Base-by-base conservation (phyloP, 1,140 invertebrate genomes). In the Procambarus virginalis region DNA sequence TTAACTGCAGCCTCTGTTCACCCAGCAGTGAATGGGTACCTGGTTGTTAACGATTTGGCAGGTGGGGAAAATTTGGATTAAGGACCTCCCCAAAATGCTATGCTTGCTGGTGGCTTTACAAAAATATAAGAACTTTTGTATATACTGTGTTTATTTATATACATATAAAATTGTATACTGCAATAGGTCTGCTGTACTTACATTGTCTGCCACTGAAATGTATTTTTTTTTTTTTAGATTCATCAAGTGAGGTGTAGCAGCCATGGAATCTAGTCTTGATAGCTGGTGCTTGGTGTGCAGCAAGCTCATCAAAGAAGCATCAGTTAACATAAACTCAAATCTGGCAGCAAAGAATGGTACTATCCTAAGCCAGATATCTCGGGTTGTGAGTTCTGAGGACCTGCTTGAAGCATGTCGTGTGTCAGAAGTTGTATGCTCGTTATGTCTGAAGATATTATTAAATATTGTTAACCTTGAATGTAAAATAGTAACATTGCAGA, bases 391-490 rank as follows among this genome's bases (percentile, higher is more conserved):
- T 0, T 3, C 20, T 45, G 80, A 82, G 14, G 58, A 82, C 58
- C 34, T 82, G 22, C 34, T 68, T 9, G 80, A 82, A 34, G 80
- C 80, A 68, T 82, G 80, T 22, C 22, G 14, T 22, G 22, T 22
- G 4, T 68, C 80, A 46, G 80, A 82, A 64, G 34, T 68, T 68
- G 34, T 82, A 17, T 82, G 80, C 9, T 45, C 80, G 46, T 48
- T 20, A 34, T 82, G 80, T 45, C 60, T 82, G 2, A 82, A 64
- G 5, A 60, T 82, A 34, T n/a, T 82, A n/a, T 34, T 82, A 12
- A 82, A 46, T 48, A 82, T 82, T 82, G 60, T 82, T n/a, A 82
- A 82, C 58, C 80, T 82, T 12, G 80, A 82, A 55, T 82, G 22
- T 20, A 68, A 82, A 34, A n/a, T 82, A 17, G 34, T 64, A 14